phyloP scores from a whole-genome alignment of 1,140 invertebrate species.

The Octopus sinensis region DNA sequence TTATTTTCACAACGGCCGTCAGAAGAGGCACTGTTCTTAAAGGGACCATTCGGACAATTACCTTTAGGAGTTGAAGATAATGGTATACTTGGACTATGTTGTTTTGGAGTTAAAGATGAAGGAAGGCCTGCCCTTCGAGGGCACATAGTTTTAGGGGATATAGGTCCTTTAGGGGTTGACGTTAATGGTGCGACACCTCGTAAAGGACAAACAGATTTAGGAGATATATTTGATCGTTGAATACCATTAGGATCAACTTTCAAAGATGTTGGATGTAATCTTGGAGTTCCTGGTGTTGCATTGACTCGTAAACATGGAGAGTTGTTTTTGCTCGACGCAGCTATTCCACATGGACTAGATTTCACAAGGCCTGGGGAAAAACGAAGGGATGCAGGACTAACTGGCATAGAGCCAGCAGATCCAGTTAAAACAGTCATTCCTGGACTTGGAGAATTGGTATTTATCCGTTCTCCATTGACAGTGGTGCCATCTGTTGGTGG shows the following conservation, averaged over 20 bases:
- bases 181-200: background rate
- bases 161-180: background rate
- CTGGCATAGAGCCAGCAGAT: background rate
- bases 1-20: conserved; percentile 6
- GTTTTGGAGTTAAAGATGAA: background rate
- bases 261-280: background rate
- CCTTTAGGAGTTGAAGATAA: background rate
- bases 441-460: conserved; percentile 4
- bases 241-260: conserved; percentile 14
- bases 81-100: conserved; percentile 6
- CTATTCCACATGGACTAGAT: conserved; percentile 4
- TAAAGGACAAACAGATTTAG: background rate
- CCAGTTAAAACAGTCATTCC: background rate
- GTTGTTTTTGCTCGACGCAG: background rate
- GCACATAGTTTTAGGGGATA: conserved; percentile 9
- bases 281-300: background rate
- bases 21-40: background rate
- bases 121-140: background rate
- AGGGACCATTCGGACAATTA: background rate
- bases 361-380: background rate
- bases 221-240: conserved; percentile 9
- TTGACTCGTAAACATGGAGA: conserved; percentile 6
- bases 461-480: conserved; percentile 27
- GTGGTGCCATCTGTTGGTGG: conserved; percentile 18
- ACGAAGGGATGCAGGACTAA: conserved; percentile 13